Evolutionary conservation across 2,797 vertebrate genomes (phyloP).

Genomic region (Pseudopleuronectes americanus): DNA sequence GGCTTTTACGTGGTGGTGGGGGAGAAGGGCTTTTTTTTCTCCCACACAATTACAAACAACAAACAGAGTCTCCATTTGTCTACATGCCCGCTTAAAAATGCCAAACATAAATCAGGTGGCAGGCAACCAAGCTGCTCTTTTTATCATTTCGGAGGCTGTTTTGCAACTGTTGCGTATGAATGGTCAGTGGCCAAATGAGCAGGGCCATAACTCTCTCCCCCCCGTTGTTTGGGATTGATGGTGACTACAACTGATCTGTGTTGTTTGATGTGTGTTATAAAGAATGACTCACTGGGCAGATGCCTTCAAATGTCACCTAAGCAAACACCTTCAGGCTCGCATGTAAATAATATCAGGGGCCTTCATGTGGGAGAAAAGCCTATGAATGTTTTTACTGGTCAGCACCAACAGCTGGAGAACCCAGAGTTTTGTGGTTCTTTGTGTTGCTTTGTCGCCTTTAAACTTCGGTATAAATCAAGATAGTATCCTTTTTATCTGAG

Average conservation of each 20-base stretch:
- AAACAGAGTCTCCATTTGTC: constrained; percentile 69
- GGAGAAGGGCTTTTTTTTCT: constrained; percentile 23
- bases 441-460: constrained; percentile 58
- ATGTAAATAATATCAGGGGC: constrained; percentile 53
- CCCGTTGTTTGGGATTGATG: constrained; percentile 31
- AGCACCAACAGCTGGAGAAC: constrained; percentile 66
- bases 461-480: constrained; percentile 46
- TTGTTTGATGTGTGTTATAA: constrained; percentile 41
- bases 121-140: constrained; percentile 75
- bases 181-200: constrained; percentile 41
- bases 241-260: constrained; percentile 34
- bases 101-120: constrained; percentile 76
- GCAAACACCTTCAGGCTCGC: constrained; percentile 32
- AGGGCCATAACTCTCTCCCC: constrained; percentile 27
- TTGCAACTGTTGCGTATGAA: constrained; percentile 55
- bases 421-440: constrained; percentile 45
- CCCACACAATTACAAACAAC: constrained; percentile 71
- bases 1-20: constrained; percentile 36
- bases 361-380: constrained; percentile 48
- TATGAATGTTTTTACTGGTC: constrained; percentile 46
- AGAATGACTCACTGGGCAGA: constrained; percentile 48
- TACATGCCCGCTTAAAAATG: constrained; percentile 62
- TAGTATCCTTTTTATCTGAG: constrained; percentile 35
- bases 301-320: constrained; percentile 15
- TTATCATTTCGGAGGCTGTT: constrained; percentile 48